phyloP scores from a whole-genome alignment of 2,797 vertebrate genomes.

The Delichon dasypus region DNA sequence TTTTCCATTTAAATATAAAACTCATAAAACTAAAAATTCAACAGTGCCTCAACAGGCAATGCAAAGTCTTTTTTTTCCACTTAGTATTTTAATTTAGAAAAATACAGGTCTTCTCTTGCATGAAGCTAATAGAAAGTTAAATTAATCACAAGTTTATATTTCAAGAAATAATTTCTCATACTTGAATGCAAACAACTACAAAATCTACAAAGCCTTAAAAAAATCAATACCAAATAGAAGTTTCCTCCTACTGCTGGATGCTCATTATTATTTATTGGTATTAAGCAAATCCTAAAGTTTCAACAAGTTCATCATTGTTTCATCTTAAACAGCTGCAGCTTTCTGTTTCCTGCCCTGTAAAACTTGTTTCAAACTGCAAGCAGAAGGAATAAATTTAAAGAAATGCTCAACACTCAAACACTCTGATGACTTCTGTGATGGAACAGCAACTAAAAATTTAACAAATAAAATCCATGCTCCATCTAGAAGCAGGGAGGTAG shows the following conservation, averaged over 20 bases:
- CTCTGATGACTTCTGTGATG: background rate
- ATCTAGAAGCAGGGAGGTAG: background rate
- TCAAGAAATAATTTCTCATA: background rate
- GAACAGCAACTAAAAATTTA: background rate
- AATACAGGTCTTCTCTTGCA: fast-evolving
- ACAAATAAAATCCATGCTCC: background rate
- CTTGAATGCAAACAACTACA: background rate
- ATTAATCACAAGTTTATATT: background rate
- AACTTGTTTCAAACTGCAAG: background rate
- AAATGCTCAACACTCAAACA: background rate
- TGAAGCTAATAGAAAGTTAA: background rate
- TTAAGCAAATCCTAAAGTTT: background rate
- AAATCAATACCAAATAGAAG: background rate
- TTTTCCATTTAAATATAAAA: background rate
- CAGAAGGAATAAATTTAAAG: constrained; percentile 21
- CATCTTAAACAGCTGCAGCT: background rate
- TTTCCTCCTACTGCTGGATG: background rate
- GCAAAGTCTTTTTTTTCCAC: background rate
- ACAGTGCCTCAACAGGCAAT: background rate
- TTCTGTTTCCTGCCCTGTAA: background rate
- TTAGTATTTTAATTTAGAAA: background rate
- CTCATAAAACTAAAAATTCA: background rate
- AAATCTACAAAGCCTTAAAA: background rate
- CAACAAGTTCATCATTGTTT: background rate
- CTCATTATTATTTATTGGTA: background rate